Evolutionary conservation across 2,113 vertebrate species (phyloP), one percentile per base, ranked within the genome.

Genomic region (Balaenoptera acutorostrata): DNA sequence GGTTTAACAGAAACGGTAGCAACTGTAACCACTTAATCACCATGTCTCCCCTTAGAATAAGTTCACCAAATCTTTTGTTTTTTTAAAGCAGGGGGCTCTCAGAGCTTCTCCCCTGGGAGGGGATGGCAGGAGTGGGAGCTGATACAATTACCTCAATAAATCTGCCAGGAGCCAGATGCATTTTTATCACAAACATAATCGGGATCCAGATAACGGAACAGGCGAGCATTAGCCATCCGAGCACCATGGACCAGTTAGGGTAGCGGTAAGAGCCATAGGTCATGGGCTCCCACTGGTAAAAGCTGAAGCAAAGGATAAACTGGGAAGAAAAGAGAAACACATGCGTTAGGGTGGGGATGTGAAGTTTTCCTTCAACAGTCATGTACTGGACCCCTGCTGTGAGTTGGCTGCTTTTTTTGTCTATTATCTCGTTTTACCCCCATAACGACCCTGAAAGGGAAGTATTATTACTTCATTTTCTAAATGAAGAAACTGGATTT

Each of bases 131-230:
- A 27, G 17, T 59, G 49, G 69, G 31, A 82, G 55, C 15, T 12
- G 49, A 82, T 90, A 96, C 77, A 88, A 92, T 98, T 99, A 99
- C 99, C 99, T 99, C 99, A 1, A 98, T 99, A 88, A 99, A 98
- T 97, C 98, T 98, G 84, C 99, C 99, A 1, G 99, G 99, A 8
- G 99, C 99, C 87, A 99, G 98, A 46, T 99, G 96, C 99, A 99
- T 99, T 99, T 99, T 99, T 96, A 99, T 99, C 98, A 99, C 98
- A 83, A 99, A 99, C 99, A 99, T 99, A 92, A 99, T 99, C 4
- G 99, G 99, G 98, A 99, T 99, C 99, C 99, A 99, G 97, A 99
- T 99, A 95, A 99, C 99, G 0, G 99, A 99, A 97, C 99, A 99
- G 98, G 99, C 99, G 68, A 99, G 98, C 99, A 99, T 99, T 80